A percentile compares a stretch with the other conserved stretches of the same genome.
Conservation (phyloP, 1,140 invertebrate species). For the Drosophila pseudoobscura region DNA sequence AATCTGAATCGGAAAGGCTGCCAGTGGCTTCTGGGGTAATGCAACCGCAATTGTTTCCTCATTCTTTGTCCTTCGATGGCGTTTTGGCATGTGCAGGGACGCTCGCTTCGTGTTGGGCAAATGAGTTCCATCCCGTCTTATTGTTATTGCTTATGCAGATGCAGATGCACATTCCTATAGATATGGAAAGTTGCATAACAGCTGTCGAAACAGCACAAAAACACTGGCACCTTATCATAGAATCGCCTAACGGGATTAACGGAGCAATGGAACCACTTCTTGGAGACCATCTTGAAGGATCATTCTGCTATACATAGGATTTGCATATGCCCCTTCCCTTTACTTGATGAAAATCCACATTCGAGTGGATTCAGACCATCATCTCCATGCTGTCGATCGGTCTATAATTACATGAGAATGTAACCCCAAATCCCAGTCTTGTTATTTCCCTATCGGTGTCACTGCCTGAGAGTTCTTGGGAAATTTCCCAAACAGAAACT, state of each 20-base stretch:
- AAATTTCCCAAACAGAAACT: constrained; percentile 32
- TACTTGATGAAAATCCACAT: no score
- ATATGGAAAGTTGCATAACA: constrained; percentile 60
- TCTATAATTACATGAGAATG: no score
- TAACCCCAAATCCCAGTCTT: no score
- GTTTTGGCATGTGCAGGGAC: constrained; percentile 76
- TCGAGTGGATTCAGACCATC: no score
- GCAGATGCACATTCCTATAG: constrained; percentile 53
- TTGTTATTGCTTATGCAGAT: constrained; percentile 51
- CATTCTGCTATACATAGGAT: no score
- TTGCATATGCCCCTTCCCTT: no score
- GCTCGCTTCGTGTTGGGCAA: constrained; percentile 45
- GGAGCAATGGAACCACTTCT: not conserved
- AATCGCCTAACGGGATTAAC: constrained; percentile 9
- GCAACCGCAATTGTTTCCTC: constrained; percentile 74
- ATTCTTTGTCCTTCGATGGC: constrained; percentile 44
- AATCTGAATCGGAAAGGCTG: constrained; percentile 41
- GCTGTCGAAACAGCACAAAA: constrained; percentile 27
- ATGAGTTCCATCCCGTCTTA: constrained; percentile 48
- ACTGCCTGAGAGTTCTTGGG: constrained; percentile 22
- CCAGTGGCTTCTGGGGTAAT: constrained; percentile 46
- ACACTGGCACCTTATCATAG: not conserved
- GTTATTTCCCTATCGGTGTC: not conserved
- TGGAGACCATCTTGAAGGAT: no score
- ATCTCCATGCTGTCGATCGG: no score